Base-by-base conservation (phyloP, 1,140 invertebrate genomes). In the Drosophila ironensis region DNA sequence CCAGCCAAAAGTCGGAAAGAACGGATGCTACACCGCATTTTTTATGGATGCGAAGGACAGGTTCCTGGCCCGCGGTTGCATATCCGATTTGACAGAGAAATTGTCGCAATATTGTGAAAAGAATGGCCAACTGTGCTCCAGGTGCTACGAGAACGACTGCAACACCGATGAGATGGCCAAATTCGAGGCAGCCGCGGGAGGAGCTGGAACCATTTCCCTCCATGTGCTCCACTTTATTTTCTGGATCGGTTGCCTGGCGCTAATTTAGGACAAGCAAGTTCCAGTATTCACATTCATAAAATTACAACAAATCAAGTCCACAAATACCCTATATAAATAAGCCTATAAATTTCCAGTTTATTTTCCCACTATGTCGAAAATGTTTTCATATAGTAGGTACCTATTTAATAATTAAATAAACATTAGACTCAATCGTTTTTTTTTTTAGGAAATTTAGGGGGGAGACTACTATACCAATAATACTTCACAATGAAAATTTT, bases 21-120 rank as follows among this genome's bases (percentile, higher is more conserved):
- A 14, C 25, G 56, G 52, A 35, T 60, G 56, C 14, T 41, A 12
- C 2, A 57, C 52, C 20, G 28, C 51, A 4, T 16, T 57, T 5
- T 25, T 60, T 3, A 16, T 8, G 6, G 24, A 60, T 17, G 9
- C 16, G 4, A 33, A 84, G 17, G 66, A 59, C 0, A 74, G 46
- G 40, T 46, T 66, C 2, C 44, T 84, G 0, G 59, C 40, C 16
- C 78, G 87, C 1, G 87, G 87, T n/a, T 89, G 87, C 16, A n/a
- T 53, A 2, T 37, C 66, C 2, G 76, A 88, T 4, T 30, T 89
- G 3, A 44, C 59, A 3, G 45, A 53, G 1, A 35, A 35, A 14
- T 46, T 51, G 0, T 0, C 45, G 8, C 11, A 7, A 0, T 88
- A 68, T 30, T 88, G 87, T 25, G 20, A 4, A 4, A 30, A 46